These are phyloP conservation scores for Cantharis flavilabris DNA, from an alignment of 2,888 invertebrate genomes.

Conservation along the genomic window DNA sequence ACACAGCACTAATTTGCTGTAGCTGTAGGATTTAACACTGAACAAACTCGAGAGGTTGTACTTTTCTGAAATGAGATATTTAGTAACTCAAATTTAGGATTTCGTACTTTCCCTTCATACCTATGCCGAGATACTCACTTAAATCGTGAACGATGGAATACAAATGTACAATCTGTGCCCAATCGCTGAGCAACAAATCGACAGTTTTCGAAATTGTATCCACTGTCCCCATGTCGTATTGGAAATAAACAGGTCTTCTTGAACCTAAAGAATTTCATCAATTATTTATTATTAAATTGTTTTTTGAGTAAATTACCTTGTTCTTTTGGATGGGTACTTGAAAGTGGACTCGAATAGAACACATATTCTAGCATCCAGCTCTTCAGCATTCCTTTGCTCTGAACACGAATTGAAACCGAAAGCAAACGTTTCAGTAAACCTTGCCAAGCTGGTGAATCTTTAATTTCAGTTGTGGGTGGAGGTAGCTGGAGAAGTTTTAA, in stretches of 20 bases:
- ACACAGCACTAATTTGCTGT: slow-evolving; percentile 85
- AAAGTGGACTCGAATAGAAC: slow-evolving; percentile 79
- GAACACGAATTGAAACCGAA: slow-evolving; percentile 81
- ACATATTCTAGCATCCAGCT: slow-evolving; percentile 92
- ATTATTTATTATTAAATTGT: not conserved
- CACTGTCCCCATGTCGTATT: slow-evolving; percentile 86
- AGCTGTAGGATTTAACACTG: slow-evolving; percentile 88
- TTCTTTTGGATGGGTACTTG: slow-evolving; percentile 81
- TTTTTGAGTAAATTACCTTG: slow-evolving; percentile 61
- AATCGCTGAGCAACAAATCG: slow-evolving; percentile 85
- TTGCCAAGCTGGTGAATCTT: slow-evolving; percentile 63
- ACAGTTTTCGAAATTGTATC: slow-evolving; percentile 81
- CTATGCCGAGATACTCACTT: slow-evolving; percentile 76
- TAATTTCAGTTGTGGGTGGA: slow-evolving; percentile 60
- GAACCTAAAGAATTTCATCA: slow-evolving; percentile 62
- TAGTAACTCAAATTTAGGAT: not conserved
- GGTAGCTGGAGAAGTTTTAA: slow-evolving; percentile 80
- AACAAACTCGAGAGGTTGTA: slow-evolving; percentile 71
- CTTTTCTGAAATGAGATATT: slow-evolving; percentile 57
- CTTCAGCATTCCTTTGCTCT: slow-evolving; percentile 76
- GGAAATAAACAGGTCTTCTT: slow-evolving; percentile 85
- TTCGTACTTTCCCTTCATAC: slow-evolving; percentile 56
- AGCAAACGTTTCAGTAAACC: slow-evolving; percentile 78
- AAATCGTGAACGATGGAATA: slow-evolving; percentile 85
- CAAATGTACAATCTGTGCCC: slow-evolving; percentile 90